Percentiles rank a stretch among this genome's conserved stretches.
phyloP scores from a whole-genome alignment of 2,797 vertebrate genomes.

The Rhabdomys pumilio region DNA sequence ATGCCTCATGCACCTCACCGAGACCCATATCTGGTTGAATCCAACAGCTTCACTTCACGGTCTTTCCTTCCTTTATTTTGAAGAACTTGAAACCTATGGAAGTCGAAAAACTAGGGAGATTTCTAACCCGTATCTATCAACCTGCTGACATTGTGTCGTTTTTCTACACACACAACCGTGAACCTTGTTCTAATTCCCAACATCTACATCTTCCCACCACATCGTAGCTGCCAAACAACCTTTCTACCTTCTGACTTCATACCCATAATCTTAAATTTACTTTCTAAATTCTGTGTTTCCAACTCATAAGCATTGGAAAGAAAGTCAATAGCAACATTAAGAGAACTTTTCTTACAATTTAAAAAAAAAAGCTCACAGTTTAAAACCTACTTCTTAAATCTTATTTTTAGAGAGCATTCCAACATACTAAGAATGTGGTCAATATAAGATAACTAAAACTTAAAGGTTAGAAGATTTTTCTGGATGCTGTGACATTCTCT shows the following conservation, averaged over 20 bases:
- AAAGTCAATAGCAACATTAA: conserved; percentile 47
- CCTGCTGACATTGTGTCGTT: background rate
- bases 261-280: background rate
- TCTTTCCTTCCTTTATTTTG: background rate
- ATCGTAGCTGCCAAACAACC: rapidly evolving
- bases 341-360: background rate
- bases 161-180: background rate
- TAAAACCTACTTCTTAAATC: conserved; percentile 26
- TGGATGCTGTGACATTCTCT: conserved; percentile 57
- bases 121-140: background rate
- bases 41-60: background rate
- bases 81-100: background rate
- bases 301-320: conserved; percentile 53
- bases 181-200: background rate
- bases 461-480: conserved; percentile 68
- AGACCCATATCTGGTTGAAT: background rate
- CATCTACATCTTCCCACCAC: background rate
- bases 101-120: background rate
- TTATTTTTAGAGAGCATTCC: conserved; percentile 51
- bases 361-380: background rate
- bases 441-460: conserved; percentile 31
- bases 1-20: background rate
- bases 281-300: conserved; percentile 42
- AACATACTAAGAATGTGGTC: conserved; percentile 18
- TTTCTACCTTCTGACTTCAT: too few species aligned